Base-by-base conservation (phyloP, 2,797 vertebrate species). In the Lepilemur septentrionalis region DNA sequence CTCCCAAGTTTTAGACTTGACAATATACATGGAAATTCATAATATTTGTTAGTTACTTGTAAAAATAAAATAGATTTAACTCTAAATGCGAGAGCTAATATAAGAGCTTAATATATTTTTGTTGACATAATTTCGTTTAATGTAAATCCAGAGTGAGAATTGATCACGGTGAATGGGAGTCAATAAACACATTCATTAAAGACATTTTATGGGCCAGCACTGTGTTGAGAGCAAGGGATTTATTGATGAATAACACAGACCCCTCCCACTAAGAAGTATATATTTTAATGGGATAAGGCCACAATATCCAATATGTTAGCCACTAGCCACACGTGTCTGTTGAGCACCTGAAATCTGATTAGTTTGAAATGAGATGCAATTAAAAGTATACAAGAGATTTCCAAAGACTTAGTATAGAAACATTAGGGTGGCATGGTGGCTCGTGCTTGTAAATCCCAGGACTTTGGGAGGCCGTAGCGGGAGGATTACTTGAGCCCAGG, bases 1-100 rank as follows among this genome's bases (percentile, higher is more conserved):
- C 14, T 67, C 18, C 75, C 46, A 88, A 78, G 38, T 8, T 65
- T 76, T 50, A 81, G 84, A 86, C 15, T 82, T 67, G 70, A 9
- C 8, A 12, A 80, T 61, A 61, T 32, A 41, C 50, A 63, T 61
- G 50, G 7, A 78, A 73, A 79, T 32, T 63, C 28, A 43, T 25
- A 55, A 89, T 12, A 43, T 22, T 69, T 82, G 48, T 48, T 89
- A 81, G 55, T 23, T 73, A 55, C 48, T 79, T 82, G 22, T 65
- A 73, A 87, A 96, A 69, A 67, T 85, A 50, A 95, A 93, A 55
- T 55, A 81, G 61, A 90, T 30, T 94, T 90, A 90, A 32, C 35
- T 84, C 20, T 57, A 91, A 91, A 28, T 76, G 13, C 32, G 76
- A 79, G 81, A 73, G 7, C 12, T 35, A 85, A 57, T 35, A 38